Evolutionary conservation across 1,140 invertebrate species (phyloP).

Genomic region (Anthonomus grandis): DNA sequence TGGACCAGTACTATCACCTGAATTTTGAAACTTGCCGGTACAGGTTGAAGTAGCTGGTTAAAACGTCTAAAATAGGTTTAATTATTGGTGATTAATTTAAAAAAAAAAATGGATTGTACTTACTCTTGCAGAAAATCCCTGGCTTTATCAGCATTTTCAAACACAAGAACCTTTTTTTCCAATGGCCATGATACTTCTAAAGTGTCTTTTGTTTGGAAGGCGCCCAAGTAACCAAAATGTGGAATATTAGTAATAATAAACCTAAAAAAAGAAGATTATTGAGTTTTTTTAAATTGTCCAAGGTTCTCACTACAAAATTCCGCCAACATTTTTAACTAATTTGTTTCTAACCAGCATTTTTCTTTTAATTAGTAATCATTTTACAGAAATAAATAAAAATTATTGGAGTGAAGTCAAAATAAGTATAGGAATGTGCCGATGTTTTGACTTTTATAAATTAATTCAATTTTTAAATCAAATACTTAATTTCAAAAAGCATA

Average conservation of each 20-base stretch:
- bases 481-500: no score
- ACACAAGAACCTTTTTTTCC: slow-evolving; percentile 31
- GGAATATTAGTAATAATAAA: slow-evolving; percentile 39
- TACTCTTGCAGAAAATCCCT: slow-evolving; percentile 30
- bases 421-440: no score
- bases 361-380: no score
- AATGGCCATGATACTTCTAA: slow-evolving; percentile 39
- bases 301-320: no score
- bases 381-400: no score
- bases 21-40: slow-evolving; percentile 33
- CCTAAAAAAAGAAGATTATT: no score
- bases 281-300: no score
- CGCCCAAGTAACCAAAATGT: slow-evolving; percentile 37
- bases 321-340: no score
- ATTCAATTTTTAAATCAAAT: no score
- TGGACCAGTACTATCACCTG: slow-evolving; percentile 30
- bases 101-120: slow-evolving; percentile 16
- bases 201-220: slow-evolving; percentile 22
- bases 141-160: slow-evolving; percentile 29
- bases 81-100: not conserved
- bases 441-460: no score
- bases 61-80: slow-evolving; percentile 29
- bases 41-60: slow-evolving; percentile 27
- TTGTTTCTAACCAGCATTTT: no score
- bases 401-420: no score